Base-by-base conservation (phyloP, 2,113 vertebrate species). In the Misgurnus anguillicaudatus region DNA sequence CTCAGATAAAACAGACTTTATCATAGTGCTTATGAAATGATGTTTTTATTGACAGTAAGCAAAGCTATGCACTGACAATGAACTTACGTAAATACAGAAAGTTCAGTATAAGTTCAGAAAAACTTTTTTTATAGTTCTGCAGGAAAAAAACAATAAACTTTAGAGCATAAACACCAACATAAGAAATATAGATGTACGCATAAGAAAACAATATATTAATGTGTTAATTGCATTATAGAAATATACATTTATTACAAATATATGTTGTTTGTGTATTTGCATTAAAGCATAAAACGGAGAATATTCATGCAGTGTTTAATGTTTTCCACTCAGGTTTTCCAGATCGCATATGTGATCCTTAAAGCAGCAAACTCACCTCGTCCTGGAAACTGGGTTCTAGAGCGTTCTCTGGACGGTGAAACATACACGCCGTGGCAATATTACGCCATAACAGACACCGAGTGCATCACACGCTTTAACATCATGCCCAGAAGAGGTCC, bases 311-410 rank as follows among this genome's bases (percentile, higher is more conserved):
- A 9, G 24, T 24, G 11, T 19, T 9, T 41, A 7, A 41, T 39
- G n/a, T 60, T 0, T 24, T 61, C 48, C 62, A 51, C 80, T 7
- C 86, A 99, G 98, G 87, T 98, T 82, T 99, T 99, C 87, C 98
- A 99, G 91, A 94, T 99, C 16, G 97, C 98, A 0, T 99, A 99
- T 53, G 89, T 99, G 73, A 99, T 99, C 41, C 79, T 99, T 80
- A 99, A 99, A 85, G 96, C 97, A 63, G 97, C 98, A 9, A 99
- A 98, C 87, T 94, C 97, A 0, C 98, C 98, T 80, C 93, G 97
- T 2, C 98, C 98, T 73, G 98, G 98, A 77, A 99, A 99, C 67
- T 99, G 98, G 98, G 89, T 98, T 80, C 88, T 99, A 19, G 96
- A 99, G 82, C 95, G 94, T n/a, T 99, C 98, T 0, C 86, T 95